Percentiles rank a stretch among this genome's conserved stretches.
These are phyloP conservation scores for Batillaria attramentaria DNA, from an alignment of 1,140 invertebrate genomes.

Conservation along the genomic window DNA sequence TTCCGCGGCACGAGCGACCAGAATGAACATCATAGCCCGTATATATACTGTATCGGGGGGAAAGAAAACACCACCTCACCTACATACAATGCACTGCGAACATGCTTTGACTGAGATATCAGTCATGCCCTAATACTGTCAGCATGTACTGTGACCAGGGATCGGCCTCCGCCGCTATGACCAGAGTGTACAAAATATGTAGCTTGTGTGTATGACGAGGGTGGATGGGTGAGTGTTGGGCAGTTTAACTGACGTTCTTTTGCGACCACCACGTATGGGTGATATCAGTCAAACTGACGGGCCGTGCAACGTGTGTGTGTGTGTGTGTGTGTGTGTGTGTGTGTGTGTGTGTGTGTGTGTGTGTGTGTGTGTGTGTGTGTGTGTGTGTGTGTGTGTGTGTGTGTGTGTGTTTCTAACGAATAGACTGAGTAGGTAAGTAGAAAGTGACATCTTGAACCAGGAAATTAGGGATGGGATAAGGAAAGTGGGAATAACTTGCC, in stretches of 20 bases:
- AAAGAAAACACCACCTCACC: too few species aligned
- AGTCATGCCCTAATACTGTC: too few species aligned
- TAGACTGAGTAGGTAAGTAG: neutral
- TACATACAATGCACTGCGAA: too few species aligned
- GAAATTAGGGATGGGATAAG: neutral
- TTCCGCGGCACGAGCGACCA: too few species aligned
- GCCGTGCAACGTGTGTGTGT: neutral
- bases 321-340: constrained; percentile 5
- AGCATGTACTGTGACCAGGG: too few species aligned
- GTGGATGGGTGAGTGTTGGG: neutral
- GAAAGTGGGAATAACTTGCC: too few species aligned
- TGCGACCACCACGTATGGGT: neutral
- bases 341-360: neutral
- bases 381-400: neutral
- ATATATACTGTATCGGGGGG: too few species aligned
- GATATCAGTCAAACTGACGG: neutral
- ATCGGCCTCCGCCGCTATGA: too few species aligned
- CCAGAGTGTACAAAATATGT: neutral
- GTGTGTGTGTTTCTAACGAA: neutral
- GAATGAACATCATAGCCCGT: too few species aligned
- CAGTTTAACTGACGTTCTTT: neutral
- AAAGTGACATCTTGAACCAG: neutral
- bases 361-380: neutral
- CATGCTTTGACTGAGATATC: too few species aligned
- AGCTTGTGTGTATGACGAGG: neutral